Conservation (phyloP, 2,797 vertebrate genomes). For the Gymnodraco acuticeps region DNA sequence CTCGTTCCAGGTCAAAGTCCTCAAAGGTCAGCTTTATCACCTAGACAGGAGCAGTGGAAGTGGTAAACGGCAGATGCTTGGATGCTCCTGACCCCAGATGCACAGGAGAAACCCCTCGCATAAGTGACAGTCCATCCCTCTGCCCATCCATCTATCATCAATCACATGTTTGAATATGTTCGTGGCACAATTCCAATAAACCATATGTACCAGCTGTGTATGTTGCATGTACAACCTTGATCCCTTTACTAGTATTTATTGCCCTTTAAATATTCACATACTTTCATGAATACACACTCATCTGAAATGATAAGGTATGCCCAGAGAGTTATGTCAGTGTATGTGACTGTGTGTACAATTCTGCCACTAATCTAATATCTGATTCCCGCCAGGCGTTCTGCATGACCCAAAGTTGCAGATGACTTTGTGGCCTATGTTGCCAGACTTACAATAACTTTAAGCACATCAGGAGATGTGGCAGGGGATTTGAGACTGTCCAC, state of each 20-base stretch:
- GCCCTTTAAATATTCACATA: not conserved
- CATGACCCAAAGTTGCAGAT: constrained; percentile 35
- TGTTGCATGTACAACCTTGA: not conserved
- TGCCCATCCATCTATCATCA: constrained; percentile 40
- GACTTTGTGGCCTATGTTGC: constrained; percentile 14
- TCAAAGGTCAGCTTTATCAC: constrained; percentile 99
- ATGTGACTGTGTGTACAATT: not conserved
- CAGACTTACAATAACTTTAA: constrained; percentile 39
- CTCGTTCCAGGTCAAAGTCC: constrained; percentile 97
- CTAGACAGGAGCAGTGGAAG: constrained; percentile 78
- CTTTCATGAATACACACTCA: not conserved
- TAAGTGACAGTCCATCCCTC: constrained; percentile 52
- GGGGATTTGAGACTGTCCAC: constrained; percentile 16
- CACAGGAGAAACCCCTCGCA: constrained; percentile 51
- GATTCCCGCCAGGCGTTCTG: constrained; percentile 49
- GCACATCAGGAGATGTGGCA: constrained; percentile 17
- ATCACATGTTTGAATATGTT: constrained; percentile 20
- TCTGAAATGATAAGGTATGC: not conserved
- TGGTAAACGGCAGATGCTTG: constrained; percentile 50
- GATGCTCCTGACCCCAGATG: constrained; percentile 45
- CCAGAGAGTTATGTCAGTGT: not conserved
- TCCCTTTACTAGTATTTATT: not conserved
- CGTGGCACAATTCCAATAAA: constrained; percentile 19
- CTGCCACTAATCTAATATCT: constrained; percentile 45
- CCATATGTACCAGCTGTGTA: not conserved